Conservation (phyloP, 2,113 vertebrate species). For the Scomber colias region DNA sequence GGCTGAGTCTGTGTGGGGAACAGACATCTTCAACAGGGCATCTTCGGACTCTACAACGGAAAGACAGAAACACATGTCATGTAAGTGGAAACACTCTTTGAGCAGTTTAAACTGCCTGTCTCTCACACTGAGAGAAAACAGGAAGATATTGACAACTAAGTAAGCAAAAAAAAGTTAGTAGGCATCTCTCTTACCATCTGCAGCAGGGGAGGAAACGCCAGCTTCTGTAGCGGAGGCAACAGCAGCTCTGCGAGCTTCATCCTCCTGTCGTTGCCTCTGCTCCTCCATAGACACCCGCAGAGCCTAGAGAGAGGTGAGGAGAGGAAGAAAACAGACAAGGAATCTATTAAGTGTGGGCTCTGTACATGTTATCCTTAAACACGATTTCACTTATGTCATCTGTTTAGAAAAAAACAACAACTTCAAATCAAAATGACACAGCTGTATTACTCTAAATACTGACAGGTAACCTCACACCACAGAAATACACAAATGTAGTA, state of each 20-base stretch:
- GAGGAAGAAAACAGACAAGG: neutral
- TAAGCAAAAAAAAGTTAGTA: neutral
- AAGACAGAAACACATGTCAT: neutral
- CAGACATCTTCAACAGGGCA: slow-evolving; percentile 94
- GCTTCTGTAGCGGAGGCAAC: slow-evolving; percentile 91
- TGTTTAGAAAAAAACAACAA: neutral
- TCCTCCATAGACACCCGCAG: slow-evolving; percentile 98
- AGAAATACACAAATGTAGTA: neutral
- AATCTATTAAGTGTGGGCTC: neutral
- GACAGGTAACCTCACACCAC: neutral
- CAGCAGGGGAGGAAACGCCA: slow-evolving; percentile 83
- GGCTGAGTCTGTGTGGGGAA: slow-evolving; percentile 88
- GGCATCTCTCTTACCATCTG: slow-evolving; percentile 85
- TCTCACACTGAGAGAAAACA: neutral
- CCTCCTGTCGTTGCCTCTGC: slow-evolving; percentile 95
- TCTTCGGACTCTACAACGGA: slow-evolving; percentile 90
- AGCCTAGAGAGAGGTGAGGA: slow-evolving; percentile 80
- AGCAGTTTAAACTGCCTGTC: neutral
- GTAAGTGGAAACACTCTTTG: neutral
- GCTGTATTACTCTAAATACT: neutral
- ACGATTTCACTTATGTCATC: neutral
- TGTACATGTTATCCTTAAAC: neutral
- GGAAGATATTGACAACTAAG: neutral
- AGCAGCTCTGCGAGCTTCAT: slow-evolving; percentile 91
- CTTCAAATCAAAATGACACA: neutral